Conservation (phyloP, 2,113 vertebrate species). For the Labeo catla region DNA sequence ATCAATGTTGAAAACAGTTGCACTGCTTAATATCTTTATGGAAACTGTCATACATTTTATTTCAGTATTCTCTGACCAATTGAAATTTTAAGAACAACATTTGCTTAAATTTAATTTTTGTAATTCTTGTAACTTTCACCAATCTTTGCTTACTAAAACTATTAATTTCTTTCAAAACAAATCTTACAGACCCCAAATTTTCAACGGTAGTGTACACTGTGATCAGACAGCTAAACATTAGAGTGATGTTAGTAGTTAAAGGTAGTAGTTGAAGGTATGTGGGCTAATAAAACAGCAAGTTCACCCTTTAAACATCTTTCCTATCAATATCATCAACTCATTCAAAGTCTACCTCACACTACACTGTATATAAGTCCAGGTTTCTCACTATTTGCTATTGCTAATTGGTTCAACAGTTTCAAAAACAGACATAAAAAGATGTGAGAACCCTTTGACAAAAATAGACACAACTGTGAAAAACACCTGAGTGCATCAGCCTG, state of each 20-base stretch:
- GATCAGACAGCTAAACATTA: no score
- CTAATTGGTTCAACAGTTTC: neutral
- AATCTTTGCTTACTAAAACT: neutral
- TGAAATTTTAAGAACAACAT: neutral
- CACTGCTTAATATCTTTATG: neutral
- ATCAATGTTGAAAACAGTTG: neutral
- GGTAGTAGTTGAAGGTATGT: neutral
- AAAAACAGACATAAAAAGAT: neutral
- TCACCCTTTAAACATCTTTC: neutral
- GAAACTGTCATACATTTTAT: neutral
- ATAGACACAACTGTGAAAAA: constrained; percentile 5
- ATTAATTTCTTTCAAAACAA: neutral
- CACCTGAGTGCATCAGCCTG: neutral
- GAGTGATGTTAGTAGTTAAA: neutral
- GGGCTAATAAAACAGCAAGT: neutral
- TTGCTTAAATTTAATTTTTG: neutral
- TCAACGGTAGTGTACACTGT: neutral
- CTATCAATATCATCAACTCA: neutral
- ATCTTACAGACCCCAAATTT: neutral
- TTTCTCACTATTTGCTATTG: neutral
- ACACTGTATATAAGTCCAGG: neutral
- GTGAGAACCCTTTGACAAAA: constrained; percentile 18
- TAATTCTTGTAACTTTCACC: neutral
- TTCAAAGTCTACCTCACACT: neutral
- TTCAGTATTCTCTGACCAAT: neutral